These are phyloP conservation scores for Amphibalanus amphitrite DNA, from an alignment of 1,140 invertebrate genomes.

Conservation along the genomic window DNA sequence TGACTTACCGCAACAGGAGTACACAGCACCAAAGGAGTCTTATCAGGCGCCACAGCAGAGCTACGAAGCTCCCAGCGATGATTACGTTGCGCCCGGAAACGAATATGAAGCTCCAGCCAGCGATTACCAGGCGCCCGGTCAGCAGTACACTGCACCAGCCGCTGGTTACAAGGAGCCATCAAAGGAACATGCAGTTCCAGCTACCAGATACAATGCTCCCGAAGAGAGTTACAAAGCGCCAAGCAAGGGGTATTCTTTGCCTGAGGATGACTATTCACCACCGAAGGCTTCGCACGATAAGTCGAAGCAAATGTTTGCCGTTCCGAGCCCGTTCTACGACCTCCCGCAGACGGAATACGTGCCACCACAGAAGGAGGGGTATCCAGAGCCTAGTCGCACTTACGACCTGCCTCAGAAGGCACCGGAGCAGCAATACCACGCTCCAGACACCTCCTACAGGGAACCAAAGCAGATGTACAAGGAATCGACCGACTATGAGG, in stretches of 20 bases:
- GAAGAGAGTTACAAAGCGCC: neutral
- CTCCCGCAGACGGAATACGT: conserved; percentile 3
- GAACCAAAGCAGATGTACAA: conserved; percentile 1
- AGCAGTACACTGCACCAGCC: too few species aligned
- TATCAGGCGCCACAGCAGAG: too few species aligned
- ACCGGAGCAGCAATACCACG: neutral
- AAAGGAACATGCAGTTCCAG: too few species aligned
- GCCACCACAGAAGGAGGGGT: neutral
- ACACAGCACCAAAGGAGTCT: too few species aligned
- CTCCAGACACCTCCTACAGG: neutral
- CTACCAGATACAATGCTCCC: too few species aligned
- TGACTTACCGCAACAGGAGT: too few species aligned
- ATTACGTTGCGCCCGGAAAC: too few species aligned
- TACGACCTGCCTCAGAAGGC: neutral
- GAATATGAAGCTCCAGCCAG: too few species aligned
- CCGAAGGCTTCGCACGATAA: conserved; percentile 7
- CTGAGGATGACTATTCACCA: neutral
- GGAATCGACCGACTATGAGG: neutral
- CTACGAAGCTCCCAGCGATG: too few species aligned
- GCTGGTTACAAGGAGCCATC: too few species aligned
- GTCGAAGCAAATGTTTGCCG: neutral
- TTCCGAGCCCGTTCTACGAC: conserved; percentile 6
- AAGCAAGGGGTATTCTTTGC: neutral
- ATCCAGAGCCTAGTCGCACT: conserved; percentile 5
- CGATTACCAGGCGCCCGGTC: too few species aligned